phyloP scores from a whole-genome alignment of 2,797 vertebrate genomes.

The Alosa sapidissima region DNA sequence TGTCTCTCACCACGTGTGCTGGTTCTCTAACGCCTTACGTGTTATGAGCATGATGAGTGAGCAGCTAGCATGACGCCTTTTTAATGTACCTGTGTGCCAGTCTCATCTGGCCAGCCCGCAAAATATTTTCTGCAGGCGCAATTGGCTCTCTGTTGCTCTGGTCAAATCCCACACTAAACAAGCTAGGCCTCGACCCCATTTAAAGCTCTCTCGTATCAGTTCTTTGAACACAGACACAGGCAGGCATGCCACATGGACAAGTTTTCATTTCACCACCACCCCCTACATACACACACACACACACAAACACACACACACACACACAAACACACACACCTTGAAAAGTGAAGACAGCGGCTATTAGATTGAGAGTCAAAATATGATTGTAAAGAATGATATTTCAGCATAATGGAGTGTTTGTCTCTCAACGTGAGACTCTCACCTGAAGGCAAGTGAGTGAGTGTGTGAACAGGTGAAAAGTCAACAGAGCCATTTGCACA shows the following conservation, averaged over 20 bases:
- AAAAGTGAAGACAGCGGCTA: background rate
- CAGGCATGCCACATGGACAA: background rate
- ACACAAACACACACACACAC: background rate
- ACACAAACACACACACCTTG: background rate
- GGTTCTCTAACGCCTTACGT: no score
- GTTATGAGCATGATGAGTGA: no score
- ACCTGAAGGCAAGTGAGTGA: background rate
- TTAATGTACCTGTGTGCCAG: no score
- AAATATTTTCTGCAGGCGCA: no score
- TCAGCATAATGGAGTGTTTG: background rate
- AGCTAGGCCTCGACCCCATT: background rate
- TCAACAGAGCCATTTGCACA: slow-evolving; percentile 60
- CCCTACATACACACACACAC: background rate
- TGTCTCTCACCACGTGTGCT: no score
- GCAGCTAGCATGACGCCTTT: no score
- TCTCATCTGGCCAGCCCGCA: no score
- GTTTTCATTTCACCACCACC: background rate
- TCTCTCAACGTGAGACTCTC: slow-evolving; percentile 7
- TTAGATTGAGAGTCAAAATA: background rate
- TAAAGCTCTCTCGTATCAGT: background rate
- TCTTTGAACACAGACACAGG: background rate
- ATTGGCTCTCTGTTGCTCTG: no score
- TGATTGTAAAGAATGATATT: background rate
- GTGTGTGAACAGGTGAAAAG: slow-evolving; percentile 48
- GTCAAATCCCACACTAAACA: no score